Base-by-base conservation (phyloP, 2,113 vertebrate genomes). In the Blennius ocellaris region DNA sequence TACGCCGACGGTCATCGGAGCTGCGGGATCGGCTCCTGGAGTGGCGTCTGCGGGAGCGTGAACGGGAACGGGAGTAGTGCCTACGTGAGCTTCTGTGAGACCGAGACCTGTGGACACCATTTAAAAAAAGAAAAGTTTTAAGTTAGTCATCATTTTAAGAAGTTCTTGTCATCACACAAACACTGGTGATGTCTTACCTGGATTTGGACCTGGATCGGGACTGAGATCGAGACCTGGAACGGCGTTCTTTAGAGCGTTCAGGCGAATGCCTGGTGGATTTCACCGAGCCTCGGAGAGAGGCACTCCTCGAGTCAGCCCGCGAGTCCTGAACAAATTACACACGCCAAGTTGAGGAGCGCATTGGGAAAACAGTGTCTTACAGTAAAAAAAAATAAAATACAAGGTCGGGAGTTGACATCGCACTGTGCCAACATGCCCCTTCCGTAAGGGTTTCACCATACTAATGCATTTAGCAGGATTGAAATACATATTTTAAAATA, bases 321-420 rank as follows among this genome's bases (percentile, higher is more conserved):
- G 96, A 96, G 90, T 97, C 96, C 96, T 97, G 94, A 90, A 85
- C 93, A 95, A 94, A 96, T 92, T 93, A 94, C 53, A 86, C 85
- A 93, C 90, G 0, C 21, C 4, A 1, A 93, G 93, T 92, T 96
- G 93, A 96, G 93, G 94, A 93, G 94, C 92, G 49, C 38, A 41
- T 11, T 54, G 40, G 30, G 45, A 7, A 16, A 37, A 53, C 8
- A 1, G 12, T n/a, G 14, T 30, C 7, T 17, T 50, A 78, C 16
- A 71, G 62, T 9, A 85, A 70, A 11, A n/a, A n/a, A n/a, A n/a
- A n/a, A n/a, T n/a, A n/a, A n/a, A 64, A 71, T 14, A 30, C 62
- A 52, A 58, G 73, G 62, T 60, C 44, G 72, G 66, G 72, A 75
- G 59, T 54, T 61, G 82, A 80, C 51, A 65, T 66, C 65, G 52